These are phyloP conservation scores for Drosophila varians DNA, from an alignment of 1,140 invertebrate species.

Conservation along the genomic window DNA sequence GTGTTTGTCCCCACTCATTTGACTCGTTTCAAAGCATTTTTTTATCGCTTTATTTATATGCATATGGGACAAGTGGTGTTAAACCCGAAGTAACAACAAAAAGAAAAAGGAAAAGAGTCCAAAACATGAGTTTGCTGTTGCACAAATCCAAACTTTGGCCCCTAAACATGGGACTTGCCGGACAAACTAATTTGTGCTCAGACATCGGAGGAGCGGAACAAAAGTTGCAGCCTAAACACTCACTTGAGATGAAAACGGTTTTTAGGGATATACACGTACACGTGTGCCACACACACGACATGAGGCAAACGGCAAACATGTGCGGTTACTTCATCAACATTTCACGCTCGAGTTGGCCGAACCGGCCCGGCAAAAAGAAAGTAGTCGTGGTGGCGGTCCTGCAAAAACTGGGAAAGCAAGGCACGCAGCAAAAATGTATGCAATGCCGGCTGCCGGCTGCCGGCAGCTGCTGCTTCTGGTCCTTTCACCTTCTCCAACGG, in stretches of 20 bases:
- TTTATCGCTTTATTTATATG: slow-evolving; percentile 74
- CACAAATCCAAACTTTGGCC: slow-evolving; percentile 56
- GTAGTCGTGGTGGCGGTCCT: neutral
- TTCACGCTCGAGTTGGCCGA: slow-evolving; percentile 71
- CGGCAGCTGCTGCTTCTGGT: slow-evolving; percentile 11
- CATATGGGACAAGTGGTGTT: slow-evolving; percentile 66
- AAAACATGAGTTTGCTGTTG: slow-evolving; percentile 62
- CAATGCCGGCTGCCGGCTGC: slow-evolving; percentile 45
- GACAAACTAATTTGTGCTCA: slow-evolving; percentile 73
- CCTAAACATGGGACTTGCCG: slow-evolving; percentile 39
- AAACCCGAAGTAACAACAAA: neutral
- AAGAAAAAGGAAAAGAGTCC: slow-evolving; percentile 27
- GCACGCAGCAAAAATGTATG: slow-evolving; percentile 76
- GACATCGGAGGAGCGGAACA: slow-evolving; percentile 28
- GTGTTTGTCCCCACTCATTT: slow-evolving; percentile 14
- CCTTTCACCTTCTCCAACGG: slow-evolving; percentile 17
- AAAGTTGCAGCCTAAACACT: slow-evolving; percentile 70
- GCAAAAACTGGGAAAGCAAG: slow-evolving; percentile 43
- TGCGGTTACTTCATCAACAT: slow-evolving; percentile 79
- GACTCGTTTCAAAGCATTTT: slow-evolving; percentile 28
- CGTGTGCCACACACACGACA: slow-evolving; percentile 3
- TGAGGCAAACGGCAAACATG: slow-evolving; percentile 53
- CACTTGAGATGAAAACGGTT: slow-evolving; percentile 47
- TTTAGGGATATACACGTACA: slow-evolving; percentile 8
- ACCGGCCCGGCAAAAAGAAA: slow-evolving; percentile 13